Conservation (phyloP, 2,888 invertebrate genomes). For the Melieria picta region DNA sequence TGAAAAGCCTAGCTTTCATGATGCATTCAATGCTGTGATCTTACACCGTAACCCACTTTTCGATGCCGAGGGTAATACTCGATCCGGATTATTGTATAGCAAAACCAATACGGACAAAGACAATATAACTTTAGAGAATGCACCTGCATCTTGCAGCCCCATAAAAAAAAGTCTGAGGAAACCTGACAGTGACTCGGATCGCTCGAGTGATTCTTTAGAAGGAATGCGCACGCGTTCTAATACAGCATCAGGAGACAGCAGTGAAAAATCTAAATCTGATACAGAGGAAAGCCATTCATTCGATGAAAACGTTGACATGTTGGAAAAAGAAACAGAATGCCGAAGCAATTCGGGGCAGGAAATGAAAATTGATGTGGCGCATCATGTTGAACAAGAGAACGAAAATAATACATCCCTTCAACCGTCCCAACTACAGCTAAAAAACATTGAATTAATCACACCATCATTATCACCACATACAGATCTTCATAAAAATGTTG, state of each 20-base stretch:
- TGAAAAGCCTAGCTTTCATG: background rate
- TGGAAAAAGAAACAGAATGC: too few species aligned
- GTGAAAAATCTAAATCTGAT: constrained; percentile 16
- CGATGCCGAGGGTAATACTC: constrained; percentile 25
- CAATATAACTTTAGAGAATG: background rate
- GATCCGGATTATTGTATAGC: constrained; percentile 18
- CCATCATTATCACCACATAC: too few species aligned
- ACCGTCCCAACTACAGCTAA: too few species aligned
- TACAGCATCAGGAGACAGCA: constrained; percentile 1
- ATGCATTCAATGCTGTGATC: constrained; percentile 26
- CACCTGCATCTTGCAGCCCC: too few species aligned
- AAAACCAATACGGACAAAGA: background rate
- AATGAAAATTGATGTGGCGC: too few species aligned
- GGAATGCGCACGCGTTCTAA: background rate
- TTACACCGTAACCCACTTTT: constrained; percentile 37
- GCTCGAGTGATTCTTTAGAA: constrained; percentile 6
- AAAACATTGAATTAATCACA: too few species aligned
- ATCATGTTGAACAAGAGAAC: too few species aligned
- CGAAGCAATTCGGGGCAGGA: too few species aligned
- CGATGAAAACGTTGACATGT: constrained; percentile 17
- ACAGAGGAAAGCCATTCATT: constrained; percentile 32
- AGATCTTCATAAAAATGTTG: too few species aligned
- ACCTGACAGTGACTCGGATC: background rate
- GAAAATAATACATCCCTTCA: too few species aligned
- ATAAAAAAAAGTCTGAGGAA: background rate